Evolutionary conservation across 2,888 invertebrate species (phyloP).

Genomic region (Podotricha telesiphe): DNA sequence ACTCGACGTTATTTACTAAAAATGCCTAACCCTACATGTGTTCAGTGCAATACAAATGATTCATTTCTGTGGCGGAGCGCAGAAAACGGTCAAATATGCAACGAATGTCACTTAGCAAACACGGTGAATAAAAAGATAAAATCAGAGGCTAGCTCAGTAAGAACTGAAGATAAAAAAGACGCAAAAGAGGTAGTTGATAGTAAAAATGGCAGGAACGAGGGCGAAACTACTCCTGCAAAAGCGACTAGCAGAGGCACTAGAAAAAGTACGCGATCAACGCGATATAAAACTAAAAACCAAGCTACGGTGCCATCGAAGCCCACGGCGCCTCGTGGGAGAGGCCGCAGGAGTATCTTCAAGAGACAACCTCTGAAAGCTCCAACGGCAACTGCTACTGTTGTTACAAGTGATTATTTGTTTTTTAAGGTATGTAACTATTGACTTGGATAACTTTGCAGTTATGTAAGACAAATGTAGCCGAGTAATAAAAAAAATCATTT

Average conservation of each 20-base stretch:
- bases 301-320: constrained; percentile 59
- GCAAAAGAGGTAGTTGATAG: constrained; percentile 60
- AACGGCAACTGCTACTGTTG: constrained; percentile 90
- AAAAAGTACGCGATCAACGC: constrained; percentile 84
- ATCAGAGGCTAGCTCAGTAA: constrained; percentile 54
- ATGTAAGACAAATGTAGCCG: background rate
- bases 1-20: constrained; percentile 55
- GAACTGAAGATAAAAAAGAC: constrained; percentile 63
- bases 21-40: constrained; percentile 86
- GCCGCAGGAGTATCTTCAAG: constrained; percentile 90
- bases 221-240: constrained; percentile 71
- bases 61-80: constrained; percentile 90
- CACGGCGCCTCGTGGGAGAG: constrained; percentile 86
- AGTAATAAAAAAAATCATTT: background rate
- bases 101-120: constrained; percentile 86
- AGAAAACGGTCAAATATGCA: constrained; percentile 90
- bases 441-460: background rate
- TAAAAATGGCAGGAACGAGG: constrained; percentile 63
- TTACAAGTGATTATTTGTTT: constrained; percentile 91
- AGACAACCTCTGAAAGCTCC: constrained; percentile 92
- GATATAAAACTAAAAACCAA: constrained; percentile 80
- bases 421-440: constrained; percentile 50
- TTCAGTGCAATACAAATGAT: constrained; percentile 87
- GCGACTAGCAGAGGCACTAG: constrained; percentile 81
- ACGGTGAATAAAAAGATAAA: constrained; percentile 64